These are phyloP conservation scores for Zaprionus taronus DNA, from an alignment of 1,140 invertebrate species.

Conservation along the genomic window DNA sequence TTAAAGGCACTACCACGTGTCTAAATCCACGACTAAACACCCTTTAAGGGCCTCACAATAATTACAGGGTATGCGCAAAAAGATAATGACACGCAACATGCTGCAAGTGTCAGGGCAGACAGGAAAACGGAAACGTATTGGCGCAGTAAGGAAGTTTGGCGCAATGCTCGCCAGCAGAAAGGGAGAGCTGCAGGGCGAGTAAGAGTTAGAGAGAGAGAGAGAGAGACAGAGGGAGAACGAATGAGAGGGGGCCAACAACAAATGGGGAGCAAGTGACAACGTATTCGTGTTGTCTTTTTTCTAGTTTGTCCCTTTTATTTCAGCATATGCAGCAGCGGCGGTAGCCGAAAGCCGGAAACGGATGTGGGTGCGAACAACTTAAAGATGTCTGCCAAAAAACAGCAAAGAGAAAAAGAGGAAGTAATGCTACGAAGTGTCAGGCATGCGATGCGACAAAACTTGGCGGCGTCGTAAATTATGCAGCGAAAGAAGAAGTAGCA, in stretches of 20 bases:
- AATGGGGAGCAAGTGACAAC: slow-evolving; percentile 24
- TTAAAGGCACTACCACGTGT: too few relatives aligned
- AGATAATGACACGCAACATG: slow-evolving; percentile 78
- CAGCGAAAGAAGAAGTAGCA: slow-evolving; percentile 38
- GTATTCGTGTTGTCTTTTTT: slow-evolving; percentile 1
- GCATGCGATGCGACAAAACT: slow-evolving; percentile 59
- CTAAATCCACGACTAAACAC: background rate
- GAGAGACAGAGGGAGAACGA: background rate
- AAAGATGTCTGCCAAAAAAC: slow-evolving; percentile 65
- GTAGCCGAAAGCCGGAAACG: slow-evolving; percentile 52
- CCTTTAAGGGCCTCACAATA: background rate
- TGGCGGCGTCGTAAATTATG: slow-evolving; percentile 69
- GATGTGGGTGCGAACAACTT: slow-evolving; percentile 71
- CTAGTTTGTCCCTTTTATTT: slow-evolving; percentile 24
- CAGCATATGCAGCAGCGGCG: slow-evolving; percentile 13
- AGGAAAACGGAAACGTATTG: slow-evolving; percentile 82
- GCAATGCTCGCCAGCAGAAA: slow-evolving; percentile 58
- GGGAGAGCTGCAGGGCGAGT: background rate
- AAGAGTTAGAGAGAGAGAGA: background rate
- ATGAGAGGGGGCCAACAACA: background rate
- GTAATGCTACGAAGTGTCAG: slow-evolving; percentile 17
- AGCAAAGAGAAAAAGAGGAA: slow-evolving; percentile 12
- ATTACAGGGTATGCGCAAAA: slow-evolving; percentile 41
- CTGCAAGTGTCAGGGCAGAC: slow-evolving; percentile 79
- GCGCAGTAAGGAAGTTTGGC: slow-evolving; percentile 69